Base-by-base conservation (phyloP, 2,888 invertebrate species). In the Cosmia trapezina region DNA sequence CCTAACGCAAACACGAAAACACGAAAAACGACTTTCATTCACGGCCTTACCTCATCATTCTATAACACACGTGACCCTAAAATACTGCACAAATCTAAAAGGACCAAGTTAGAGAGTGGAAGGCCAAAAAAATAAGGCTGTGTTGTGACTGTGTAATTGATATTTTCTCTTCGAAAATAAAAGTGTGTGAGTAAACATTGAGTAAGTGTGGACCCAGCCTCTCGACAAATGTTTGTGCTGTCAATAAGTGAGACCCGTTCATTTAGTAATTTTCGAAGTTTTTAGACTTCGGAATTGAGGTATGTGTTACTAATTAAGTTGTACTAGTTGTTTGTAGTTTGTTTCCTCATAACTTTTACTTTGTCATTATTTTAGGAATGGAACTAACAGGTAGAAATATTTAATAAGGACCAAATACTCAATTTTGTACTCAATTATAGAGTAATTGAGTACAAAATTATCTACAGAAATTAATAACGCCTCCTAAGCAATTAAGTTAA, bases 171-270 rank as follows among this genome's bases (percentile, higher is more conserved):
- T 71, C 49, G 45, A 74, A 81, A 81, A 83, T 82, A 83, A 85
- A 79, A 74, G 80, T 81, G 82, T 86, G 83, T 85, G 88, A 87
- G 88, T 86, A 87, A 87, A 89, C 82, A 73, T 70, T 68, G 64
- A 60, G 84, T 67, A 65, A 83, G 80, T 74, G 80, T 76, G 72
- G 72, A 73, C 57, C 60, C 69, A 28, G 84, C 64, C 45, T 70
- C 87, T 86, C 85, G 85, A 86, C 90, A 90, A 94, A 93, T 94
- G 94, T 94, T 94, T 94, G 93, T 86, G 89, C 82, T 91, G 92
- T 93, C 92, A 93, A 93, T 89, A 93, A 90, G 91, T 89, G 90
- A 87, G 76, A 84, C 85, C 83, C 86, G 87, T 86, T 90, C 89
- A 89, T 89, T 89, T 89, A 79, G 80, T 87, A 79, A 86, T 87